Evolutionary conservation across 2,888 invertebrate species (phyloP).

Genomic region (Loripinus fragilis): DNA sequence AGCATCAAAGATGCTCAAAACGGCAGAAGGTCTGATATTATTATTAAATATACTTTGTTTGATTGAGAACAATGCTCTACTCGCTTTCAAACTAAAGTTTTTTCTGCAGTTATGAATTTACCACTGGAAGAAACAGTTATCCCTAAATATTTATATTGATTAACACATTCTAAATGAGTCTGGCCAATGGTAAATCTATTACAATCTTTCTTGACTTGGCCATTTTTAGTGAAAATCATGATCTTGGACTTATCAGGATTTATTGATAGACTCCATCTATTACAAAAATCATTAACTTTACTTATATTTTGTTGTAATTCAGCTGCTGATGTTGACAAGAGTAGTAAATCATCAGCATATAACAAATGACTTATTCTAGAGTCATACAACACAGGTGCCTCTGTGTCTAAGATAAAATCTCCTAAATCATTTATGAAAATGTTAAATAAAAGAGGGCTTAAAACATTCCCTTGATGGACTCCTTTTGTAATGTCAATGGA

Average conservation of each 20-base stretch:
- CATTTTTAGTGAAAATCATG: constrained; percentile 3
- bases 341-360: constrained; percentile 3
- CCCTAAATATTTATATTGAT: constrained; percentile 3
- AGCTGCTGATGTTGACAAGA: background rate
- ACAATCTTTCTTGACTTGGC: background rate
- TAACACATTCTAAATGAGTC: background rate
- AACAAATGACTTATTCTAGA: background rate
- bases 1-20: background rate
- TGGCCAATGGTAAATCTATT: background rate
- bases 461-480: constrained; percentile 2
- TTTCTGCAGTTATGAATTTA: background rate
- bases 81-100: constrained; percentile 7
- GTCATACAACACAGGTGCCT: background rate
- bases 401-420: background rate
- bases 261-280: background rate
- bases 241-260: background rate
- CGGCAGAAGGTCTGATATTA: background rate
- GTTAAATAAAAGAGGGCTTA: background rate
- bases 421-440: constrained; percentile 4
- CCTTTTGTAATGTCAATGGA: background rate
- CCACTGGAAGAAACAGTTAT: background rate
- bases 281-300: background rate
- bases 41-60: constrained; percentile 8
- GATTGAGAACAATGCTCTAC: constrained; percentile 1
- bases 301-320: background rate